phyloP scores from a whole-genome alignment of 2,797 vertebrate species.

The Pampus argenteus region DNA sequence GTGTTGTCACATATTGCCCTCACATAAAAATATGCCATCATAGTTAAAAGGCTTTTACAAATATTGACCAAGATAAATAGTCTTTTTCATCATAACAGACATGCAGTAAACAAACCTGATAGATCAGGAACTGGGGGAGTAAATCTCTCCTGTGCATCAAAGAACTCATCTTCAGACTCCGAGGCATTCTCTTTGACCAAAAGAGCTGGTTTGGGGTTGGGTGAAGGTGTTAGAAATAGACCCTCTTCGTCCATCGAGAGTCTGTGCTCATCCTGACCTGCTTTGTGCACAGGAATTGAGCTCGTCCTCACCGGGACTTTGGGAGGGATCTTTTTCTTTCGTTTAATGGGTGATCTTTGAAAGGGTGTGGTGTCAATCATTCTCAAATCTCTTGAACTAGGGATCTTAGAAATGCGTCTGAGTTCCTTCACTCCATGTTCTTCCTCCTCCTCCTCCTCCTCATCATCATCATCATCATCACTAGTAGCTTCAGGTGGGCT shows the following conservation, averaged over 20 bases:
- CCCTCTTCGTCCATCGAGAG: constrained; percentile 78
- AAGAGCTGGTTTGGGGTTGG: constrained; percentile 74
- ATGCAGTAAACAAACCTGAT: constrained; percentile 78
- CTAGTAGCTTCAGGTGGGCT: constrained; percentile 78
- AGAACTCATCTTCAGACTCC: constrained; percentile 97
- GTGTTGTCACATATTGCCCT: not conserved
- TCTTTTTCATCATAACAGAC: constrained; percentile 5
- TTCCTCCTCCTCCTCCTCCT: constrained; percentile 81
- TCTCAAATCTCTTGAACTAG: constrained; percentile 82
- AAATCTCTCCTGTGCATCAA: constrained; percentile 93
- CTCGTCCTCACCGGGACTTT: constrained; percentile 79
- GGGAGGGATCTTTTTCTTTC: constrained; percentile 76
- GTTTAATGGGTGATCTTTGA: constrained; percentile 72
- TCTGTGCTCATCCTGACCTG: constrained; percentile 66
- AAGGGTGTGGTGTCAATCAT: constrained; percentile 82
- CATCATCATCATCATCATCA: constrained; percentile 80
- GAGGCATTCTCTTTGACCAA: constrained; percentile 89
- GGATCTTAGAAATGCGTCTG: constrained; percentile 82
- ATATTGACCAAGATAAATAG: not conserved
- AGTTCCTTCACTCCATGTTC: constrained; percentile 65
- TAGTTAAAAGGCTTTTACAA: not conserved
- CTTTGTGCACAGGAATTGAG: constrained; percentile 75
- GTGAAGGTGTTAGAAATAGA: constrained; percentile 77
- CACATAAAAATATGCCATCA: constrained; percentile 4
- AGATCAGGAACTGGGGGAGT: constrained; percentile 84